Evolutionary conservation across 2,113 vertebrate genomes (phyloP).

Genomic region (Echinops telfairi): DNA sequence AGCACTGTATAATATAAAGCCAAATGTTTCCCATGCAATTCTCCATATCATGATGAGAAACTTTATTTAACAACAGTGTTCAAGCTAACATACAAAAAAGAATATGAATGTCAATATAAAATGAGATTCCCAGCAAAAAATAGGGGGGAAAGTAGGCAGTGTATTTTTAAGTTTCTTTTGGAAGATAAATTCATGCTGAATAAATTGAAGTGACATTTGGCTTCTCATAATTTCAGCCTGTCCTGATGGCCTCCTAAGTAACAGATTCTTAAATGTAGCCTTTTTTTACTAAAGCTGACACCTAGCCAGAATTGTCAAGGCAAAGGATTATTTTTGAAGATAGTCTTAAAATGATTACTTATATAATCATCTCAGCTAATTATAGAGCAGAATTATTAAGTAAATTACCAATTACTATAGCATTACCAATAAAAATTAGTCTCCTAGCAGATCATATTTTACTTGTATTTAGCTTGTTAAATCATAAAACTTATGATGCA

Average conservation of each 20-base stretch:
- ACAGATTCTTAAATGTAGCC: constrained; percentile 73
- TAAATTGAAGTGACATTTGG: constrained; percentile 83
- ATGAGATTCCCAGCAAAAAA: constrained; percentile 68
- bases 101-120: constrained; percentile 73
- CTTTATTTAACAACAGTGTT: constrained; percentile 51
- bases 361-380: constrained; percentile 54
- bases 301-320: constrained; percentile 55
- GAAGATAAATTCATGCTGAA: constrained; percentile 79
- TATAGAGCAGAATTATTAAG: constrained; percentile 60
- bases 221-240: constrained; percentile 78
- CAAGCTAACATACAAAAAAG: constrained; percentile 70
- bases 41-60: constrained; percentile 35
- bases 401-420: constrained; percentile 45
- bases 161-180: constrained; percentile 73
- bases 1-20: constrained; percentile 20
- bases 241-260: constrained; percentile 74
- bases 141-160: constrained; percentile 60
- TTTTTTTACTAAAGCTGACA: constrained; percentile 72
- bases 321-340: constrained; percentile 69
- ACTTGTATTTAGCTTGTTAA: constrained; percentile 39
- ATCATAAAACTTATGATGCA: constrained; percentile 61
- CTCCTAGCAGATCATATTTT: constrained; percentile 9
- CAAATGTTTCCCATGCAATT: constrained; percentile 27
- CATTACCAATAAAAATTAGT: constrained; percentile 46
- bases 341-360: constrained; percentile 52